These are phyloP conservation scores for Rhamnusium bicolor DNA, from an alignment of 2,888 invertebrate genomes.

Conservation along the genomic window DNA sequence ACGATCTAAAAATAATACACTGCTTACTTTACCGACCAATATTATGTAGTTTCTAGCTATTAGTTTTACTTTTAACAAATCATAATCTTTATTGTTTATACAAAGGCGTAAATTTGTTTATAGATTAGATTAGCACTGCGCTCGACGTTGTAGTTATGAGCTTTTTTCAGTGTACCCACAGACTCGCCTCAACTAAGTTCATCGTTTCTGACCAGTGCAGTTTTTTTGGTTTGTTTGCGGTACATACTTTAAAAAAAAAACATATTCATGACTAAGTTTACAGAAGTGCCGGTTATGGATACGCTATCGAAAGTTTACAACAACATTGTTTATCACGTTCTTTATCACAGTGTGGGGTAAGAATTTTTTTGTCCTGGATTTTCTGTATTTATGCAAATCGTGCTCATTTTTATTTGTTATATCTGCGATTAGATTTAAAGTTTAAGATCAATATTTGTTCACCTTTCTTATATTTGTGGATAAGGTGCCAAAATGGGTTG, in stretches of 20 bases:
- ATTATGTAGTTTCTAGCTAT: constrained; percentile 18
- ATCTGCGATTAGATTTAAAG: not conserved
- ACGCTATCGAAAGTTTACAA: constrained; percentile 52
- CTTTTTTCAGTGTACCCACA: constrained; percentile 26
- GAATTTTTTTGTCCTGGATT: constrained; percentile 33
- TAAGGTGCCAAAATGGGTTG: not conserved
- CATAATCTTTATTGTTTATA: constrained; percentile 27
- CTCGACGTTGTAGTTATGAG: constrained; percentile 14
- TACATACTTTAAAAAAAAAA: not conserved
- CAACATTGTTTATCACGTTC: constrained; percentile 50
- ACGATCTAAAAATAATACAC: constrained; percentile 16
- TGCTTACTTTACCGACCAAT: constrained; percentile 8
- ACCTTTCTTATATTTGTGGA: constrained; percentile 7
- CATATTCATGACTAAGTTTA: constrained; percentile 38
- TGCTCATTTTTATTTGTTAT: not conserved
- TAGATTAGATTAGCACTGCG: constrained; percentile 54
- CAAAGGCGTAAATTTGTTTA: constrained; percentile 52
- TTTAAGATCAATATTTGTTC: constrained; percentile 8
- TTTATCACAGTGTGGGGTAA: constrained; percentile 49
- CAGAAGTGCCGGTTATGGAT: constrained; percentile 43
- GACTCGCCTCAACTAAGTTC: not conserved
- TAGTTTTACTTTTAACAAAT: constrained; percentile 17
- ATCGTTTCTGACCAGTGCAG: constrained; percentile 20
- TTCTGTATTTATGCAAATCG: constrained; percentile 12
- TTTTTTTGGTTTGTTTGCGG: constrained; percentile 7